Base-by-base conservation (phyloP, 2,113 vertebrate genomes). In the Siphamia tubifer region DNA sequence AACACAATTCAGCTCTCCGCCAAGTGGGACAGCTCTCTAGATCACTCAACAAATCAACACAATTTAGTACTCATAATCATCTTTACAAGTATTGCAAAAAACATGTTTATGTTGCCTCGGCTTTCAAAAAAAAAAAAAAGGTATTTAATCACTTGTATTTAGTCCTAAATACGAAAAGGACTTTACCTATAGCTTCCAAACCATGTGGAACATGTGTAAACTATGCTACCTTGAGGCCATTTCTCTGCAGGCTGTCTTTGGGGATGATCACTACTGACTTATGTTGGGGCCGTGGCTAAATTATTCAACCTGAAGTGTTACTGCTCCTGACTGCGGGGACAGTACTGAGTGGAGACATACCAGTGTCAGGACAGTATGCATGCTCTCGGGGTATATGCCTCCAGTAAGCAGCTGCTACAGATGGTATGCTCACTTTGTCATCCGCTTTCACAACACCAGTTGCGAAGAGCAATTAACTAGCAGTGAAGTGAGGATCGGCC, bases 1-100 rank as follows among this genome's bases (percentile, higher is more conserved):
- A 92, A 93, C 91, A 91, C 74, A 88, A 89, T 84, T 81, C 74
- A 74, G 86, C 87, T 84, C 77, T 60, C 77, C 42, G 82, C 89
- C 90, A 89, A 88, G 87, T 89, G 90, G 90, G 89, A 88, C 82
- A 83, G 78, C 78, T 84, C 88, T 89, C 80, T 61, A 75, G 78
- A 86, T 90, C 74, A 79, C 52, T 85, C 85, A 47, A 78, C 64
- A 74, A 66, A 74, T 80, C 75, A 55, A 43, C 64, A 23, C 58
- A 57, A 45, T 58, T 70, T 40, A 51, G 17, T 35, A 43, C 68
- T 73, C 7, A 8, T 21, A 35, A 60, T 55, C 17, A 48, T 68
- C 19, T 36, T 11, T 16, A n/a, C 12, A 11, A 6, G 10, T 5
- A 20, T 60, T 19, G 13, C 19, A 34, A 43, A 32, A 4, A n/a